A percentile compares a stretch with the other conserved stretches of the same genome.
Evolutionary conservation across 2,797 vertebrate genomes (phyloP).

Genomic region (Protosalanx chinensis): DNA sequence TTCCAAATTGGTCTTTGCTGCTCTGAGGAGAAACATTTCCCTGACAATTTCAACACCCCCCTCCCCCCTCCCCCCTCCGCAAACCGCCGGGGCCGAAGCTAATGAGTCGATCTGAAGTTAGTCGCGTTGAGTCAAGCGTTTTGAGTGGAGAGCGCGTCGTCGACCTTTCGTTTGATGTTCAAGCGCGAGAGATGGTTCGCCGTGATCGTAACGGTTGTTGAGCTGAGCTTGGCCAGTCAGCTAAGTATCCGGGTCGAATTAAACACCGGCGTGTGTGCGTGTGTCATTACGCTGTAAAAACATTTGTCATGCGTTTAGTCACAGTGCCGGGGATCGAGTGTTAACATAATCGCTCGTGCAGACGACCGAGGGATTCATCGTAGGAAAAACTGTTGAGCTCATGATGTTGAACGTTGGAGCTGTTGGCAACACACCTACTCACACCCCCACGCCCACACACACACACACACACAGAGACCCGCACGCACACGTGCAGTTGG

Average conservation of each 20-base stretch:
- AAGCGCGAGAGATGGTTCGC: conserved; percentile 23
- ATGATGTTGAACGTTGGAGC: too few relatives aligned
- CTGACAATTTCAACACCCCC: too few relatives aligned
- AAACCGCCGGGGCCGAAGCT: too few relatives aligned
- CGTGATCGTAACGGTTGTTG: conserved; percentile 32
- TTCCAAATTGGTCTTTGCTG: too few relatives aligned
- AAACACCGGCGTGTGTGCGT: conserved; percentile 63
- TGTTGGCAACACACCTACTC: not conserved
- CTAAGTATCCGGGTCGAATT: conserved; percentile 60
- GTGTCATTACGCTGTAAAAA: conserved; percentile 62
- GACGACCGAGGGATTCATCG: conserved; percentile 29
- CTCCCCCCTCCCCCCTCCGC: too few relatives aligned
- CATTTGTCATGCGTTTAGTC: conserved; percentile 62
- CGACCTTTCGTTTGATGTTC: not conserved
- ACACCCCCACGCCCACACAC: too few relatives aligned
- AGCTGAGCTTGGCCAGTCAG: conserved; percentile 50
- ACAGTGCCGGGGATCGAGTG: conserved; percentile 55
- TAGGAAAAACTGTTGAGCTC: too few relatives aligned
- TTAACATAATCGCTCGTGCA: conserved; percentile 63
- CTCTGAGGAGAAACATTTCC: too few relatives aligned
- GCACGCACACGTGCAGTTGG: not conserved
- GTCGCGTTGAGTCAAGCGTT: too few relatives aligned
- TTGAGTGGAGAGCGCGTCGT: too few relatives aligned
- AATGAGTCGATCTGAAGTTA: too few relatives aligned
- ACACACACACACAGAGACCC: not conserved